A percentile compares a stretch with the other conserved stretches of the same genome.
phyloP scores from a whole-genome alignment of 92 coral and sea anemone species.

The Scolanthus callimorphus region DNA sequence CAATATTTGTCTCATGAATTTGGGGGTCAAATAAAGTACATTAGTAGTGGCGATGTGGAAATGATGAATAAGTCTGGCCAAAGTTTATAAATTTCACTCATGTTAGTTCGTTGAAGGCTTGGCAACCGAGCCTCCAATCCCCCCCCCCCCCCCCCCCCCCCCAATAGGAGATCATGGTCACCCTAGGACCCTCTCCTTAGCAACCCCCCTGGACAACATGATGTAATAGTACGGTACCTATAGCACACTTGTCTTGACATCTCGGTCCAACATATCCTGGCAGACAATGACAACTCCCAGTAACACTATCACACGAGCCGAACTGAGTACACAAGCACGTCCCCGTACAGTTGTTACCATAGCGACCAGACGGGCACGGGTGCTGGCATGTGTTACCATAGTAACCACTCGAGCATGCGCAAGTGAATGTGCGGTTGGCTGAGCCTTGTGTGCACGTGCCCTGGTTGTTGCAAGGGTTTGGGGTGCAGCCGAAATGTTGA shows the following conservation, averaged over 20 bases:
- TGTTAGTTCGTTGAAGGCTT: no score
- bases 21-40: no score
- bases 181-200: no score
- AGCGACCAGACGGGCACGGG: slow-evolving; percentile 77
- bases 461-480: slow-evolving; percentile 82
- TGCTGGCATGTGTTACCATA: slow-evolving; percentile 79
- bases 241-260: slow-evolving; percentile 57
- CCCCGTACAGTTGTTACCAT: slow-evolving; percentile 74
- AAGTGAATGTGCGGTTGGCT: slow-evolving; percentile 31
- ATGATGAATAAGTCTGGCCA: no score
- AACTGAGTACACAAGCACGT: slow-evolving; percentile 60
- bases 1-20: no score
- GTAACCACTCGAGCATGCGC: slow-evolving; percentile 72
- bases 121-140: no score
- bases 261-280: slow-evolving; percentile 65
- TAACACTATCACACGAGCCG: slow-evolving; percentile 72
- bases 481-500: slow-evolving; percentile 80
- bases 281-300: slow-evolving; percentile 79
- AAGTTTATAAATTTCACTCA: no score
- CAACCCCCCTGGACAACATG: no score
- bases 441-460: slow-evolving; percentile 56
- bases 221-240: background rate
- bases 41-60: no score
- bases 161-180: no score
- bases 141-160: no score